Base-by-base conservation (phyloP, 53 echinoderm and acorn worm species). In the Astropecten irregularis region DNA sequence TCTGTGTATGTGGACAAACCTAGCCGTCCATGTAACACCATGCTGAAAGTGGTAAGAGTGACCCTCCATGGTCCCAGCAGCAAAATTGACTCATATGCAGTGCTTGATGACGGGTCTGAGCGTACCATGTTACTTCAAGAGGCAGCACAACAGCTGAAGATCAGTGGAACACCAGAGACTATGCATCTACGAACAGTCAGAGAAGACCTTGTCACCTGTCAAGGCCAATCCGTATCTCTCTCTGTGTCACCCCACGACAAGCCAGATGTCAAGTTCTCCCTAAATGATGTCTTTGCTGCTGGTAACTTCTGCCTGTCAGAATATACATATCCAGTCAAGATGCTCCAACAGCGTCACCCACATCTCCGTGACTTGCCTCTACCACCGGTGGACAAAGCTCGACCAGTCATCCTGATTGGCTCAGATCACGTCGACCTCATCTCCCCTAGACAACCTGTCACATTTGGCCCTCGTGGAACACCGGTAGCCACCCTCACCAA, bases 401-500 rank as follows among this genome's bases (percentile, higher is more conserved):
- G 50, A 6, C 71, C 71, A 18, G 53, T 85, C 13, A 62, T 85
- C 44, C 65, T 85, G 10, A 57, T 85, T 60, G 76, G 86, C 9
- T 76, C 74, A 3, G 76, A 61, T 54, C 49, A 71, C 21, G 84
- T 51, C 15, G 49, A 84, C 32, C 73, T 73, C 31, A 61, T 73
- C 15, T 11, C 69, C 21, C 32, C 73, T 1, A 57, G 40, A 63
- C 33, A 42, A 16, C 85, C 85, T 40, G 31, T 85, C 33, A 40
- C 16, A 47, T 68, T 57, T 18, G 85, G 71, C 29, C 72, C 72
- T 26, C 30, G 27, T 13, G 49, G 60, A 9, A 22, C 66, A 42
- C 86, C 86, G 7, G 69, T 71, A 13, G 86, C 86, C 33, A 37
- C 50, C 5, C 53, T 25, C 2, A 86, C 65, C n/a, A 62, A 52